These are phyloP conservation scores for Mythimna albipuncta DNA, from an alignment of 2,888 invertebrate species.

Conservation along the genomic window DNA sequence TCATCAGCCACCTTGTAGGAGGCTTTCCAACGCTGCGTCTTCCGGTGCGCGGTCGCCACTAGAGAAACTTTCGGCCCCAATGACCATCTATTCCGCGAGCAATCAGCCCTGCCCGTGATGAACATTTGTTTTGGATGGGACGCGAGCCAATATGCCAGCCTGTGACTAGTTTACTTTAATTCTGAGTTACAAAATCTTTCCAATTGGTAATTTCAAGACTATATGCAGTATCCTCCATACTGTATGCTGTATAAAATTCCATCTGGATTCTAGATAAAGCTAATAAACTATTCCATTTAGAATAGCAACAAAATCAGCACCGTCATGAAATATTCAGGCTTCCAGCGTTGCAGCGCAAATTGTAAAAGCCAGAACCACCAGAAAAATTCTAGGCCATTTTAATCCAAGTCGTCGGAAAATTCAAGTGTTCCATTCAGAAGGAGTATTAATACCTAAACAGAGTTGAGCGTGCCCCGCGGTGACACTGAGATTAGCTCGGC, in stretches of 20 bases:
- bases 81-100: too few relatives aligned
- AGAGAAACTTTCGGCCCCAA: too few relatives aligned
- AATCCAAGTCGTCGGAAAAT: slow-evolving; percentile 59
- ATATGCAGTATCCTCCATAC: not conserved
- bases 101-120: too few relatives aligned
- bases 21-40: too few relatives aligned
- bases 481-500: slow-evolving; percentile 71
- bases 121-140: too few relatives aligned
- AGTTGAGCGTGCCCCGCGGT: slow-evolving; percentile 69
- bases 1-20: too few relatives aligned
- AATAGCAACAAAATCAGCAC: slow-evolving; percentile 50
- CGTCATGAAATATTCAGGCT: slow-evolving; percentile 35
- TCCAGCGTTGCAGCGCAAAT: slow-evolving; percentile 24
- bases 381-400: slow-evolving; percentile 60
- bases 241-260: slow-evolving; percentile 1
- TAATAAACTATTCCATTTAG: slow-evolving; percentile 52
- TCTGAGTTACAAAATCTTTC: not conserved
- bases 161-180: not conserved
- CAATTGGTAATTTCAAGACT: not conserved
- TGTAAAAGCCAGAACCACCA: slow-evolving; percentile 38
- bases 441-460: slow-evolving; percentile 71
- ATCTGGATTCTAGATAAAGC: slow-evolving; percentile 20
- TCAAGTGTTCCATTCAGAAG: slow-evolving; percentile 63
- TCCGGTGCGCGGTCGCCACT: too few relatives aligned
- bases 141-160: too few relatives aligned